phyloP scores from a whole-genome alignment of 1,140 invertebrate species.

The Ceratitis capitata region DNA sequence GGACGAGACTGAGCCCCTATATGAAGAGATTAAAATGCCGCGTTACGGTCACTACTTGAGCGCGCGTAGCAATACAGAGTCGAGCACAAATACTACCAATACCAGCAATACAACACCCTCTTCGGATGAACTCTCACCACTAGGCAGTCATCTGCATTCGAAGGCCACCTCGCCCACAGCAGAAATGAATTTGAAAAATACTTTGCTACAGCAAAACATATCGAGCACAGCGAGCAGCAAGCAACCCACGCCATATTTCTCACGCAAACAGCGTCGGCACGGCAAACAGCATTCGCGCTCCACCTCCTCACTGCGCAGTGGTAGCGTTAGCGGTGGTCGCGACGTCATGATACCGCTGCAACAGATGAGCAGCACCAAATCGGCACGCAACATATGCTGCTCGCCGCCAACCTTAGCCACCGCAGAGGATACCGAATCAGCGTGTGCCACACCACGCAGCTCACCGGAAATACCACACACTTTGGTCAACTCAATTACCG shows the following conservation, averaged over 20 bases:
- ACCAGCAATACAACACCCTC: conserved; percentile 59
- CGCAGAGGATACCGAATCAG: not conserved
- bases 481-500: not conserved
- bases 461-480: not conserved
- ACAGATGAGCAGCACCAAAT: conserved; percentile 38
- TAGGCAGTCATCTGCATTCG: conserved; percentile 50
- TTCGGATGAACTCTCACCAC: conserved; percentile 50
- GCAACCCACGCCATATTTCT: conserved; percentile 57
- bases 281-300: conserved; percentile 53
- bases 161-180: conserved; percentile 53
- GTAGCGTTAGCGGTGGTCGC: not conserved
- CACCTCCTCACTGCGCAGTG: conserved; percentile 40
- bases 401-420: conserved; percentile 37
- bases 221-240: conserved; percentile 42
- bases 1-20: conserved; percentile 46
- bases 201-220: conserved; percentile 39
- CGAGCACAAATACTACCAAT: conserved; percentile 64
- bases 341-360: conserved; percentile 12
- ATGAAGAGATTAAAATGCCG: conserved; percentile 67
- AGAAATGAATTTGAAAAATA: conserved; percentile 47
- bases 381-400: conserved; percentile 42
- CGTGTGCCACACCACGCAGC: not conserved
- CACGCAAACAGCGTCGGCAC: conserved; percentile 55
- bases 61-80: conserved; percentile 69
- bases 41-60: conserved; percentile 66